Evolutionary conservation across 2,113 vertebrate genomes (phyloP), one percentile per base, ranked within the genome.

Genomic region (Tursiops truncatus): DNA sequence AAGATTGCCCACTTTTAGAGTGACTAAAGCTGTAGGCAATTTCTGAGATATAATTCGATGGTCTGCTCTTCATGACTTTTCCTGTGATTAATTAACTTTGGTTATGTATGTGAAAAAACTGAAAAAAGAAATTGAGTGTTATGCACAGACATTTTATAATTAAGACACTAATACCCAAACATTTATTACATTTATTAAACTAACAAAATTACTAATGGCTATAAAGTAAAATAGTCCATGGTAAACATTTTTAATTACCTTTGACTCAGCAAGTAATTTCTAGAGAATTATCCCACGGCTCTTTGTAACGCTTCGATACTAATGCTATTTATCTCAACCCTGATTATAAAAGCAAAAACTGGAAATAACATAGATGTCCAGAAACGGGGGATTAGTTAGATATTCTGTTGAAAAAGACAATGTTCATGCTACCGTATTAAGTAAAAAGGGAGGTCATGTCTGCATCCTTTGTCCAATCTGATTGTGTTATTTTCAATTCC

Each of bases 11-110:
- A 93, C 21, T 47, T 80, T 89, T 79, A 83, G 62, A 89, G 6
- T 3, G 95, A n/a, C 12, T 50, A 73, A 91, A 33, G 18, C 77
- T 70, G 6, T 8, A 9, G 15, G 18, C 23, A 44, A 86, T 87
- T 96, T 81, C 73, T 68, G 17, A 71, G 79, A 62, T 56, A 44
- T 33, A 74, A 38, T 71, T 94, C 82, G 11, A 33, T 85, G 77
- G 36, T 71, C 53, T 81, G n/a, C 65, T 36, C 38, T n/a, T 76
- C 50, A 56, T 56, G 25, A 31, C 58, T 56, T 65, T 91, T 85
- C 50, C 65, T 89, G 15, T 47, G 15, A 62, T 67, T 31, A 91
- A 94, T 89, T 89, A 62, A 95, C 73, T 94, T 79, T 89, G n/a
- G 8, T 62, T 73, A 89, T 65, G 65, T 85, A 81, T 77, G n/a